Evolutionary conservation across 2,113 vertebrate genomes (phyloP).

Genomic region (Dascyllus trimaculatus): DNA sequence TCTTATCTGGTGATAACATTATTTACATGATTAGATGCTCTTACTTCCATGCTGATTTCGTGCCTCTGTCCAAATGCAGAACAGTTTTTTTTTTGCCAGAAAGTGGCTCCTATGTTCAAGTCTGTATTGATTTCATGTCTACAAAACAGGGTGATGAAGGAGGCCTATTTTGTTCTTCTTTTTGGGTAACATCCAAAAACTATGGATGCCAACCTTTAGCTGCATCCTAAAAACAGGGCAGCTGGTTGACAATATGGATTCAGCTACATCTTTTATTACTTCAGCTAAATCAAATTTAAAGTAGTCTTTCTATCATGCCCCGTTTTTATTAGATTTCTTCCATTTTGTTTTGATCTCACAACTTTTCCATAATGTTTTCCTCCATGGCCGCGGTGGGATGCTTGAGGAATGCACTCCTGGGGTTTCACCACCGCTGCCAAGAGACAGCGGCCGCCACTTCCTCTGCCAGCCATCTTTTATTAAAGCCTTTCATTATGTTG

Average conservation of each 20-base stretch:
- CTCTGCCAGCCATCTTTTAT: slow-evolving; percentile 51
- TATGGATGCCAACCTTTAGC: slow-evolving; percentile 49
- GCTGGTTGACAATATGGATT: slow-evolving; percentile 18
- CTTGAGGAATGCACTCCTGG: slow-evolving; percentile 28
- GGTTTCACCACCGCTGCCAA: slow-evolving; percentile 37
- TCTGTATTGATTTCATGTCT: slow-evolving; percentile 71
- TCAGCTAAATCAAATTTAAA: slow-evolving; percentile 4
- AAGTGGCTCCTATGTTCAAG: slow-evolving; percentile 51
- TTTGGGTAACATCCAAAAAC: slow-evolving; percentile 67
- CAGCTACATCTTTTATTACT: slow-evolving; percentile 27
- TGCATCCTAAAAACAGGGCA: slow-evolving; percentile 14
- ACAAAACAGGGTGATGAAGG: slow-evolving; percentile 61
- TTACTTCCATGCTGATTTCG: slow-evolving; percentile 43
- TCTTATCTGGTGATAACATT: slow-evolving; percentile 52
- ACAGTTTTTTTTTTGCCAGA: slow-evolving; percentile 40
- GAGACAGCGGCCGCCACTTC: slow-evolving; percentile 13
- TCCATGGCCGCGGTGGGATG: slow-evolving; percentile 47
- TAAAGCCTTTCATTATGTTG: slow-evolving; percentile 55
- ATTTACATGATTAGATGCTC: slow-evolving; percentile 56
- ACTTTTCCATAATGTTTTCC: slow-evolving; percentile 32
- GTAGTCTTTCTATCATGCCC: not conserved
- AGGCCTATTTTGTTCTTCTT: slow-evolving; percentile 51
- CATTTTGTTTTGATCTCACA: slow-evolving; percentile 10
- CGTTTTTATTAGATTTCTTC: slow-evolving; percentile 21
- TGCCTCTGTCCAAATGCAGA: slow-evolving; percentile 46